Evolutionary conservation across 2,113 vertebrate genomes (phyloP), one percentile per base, ranked within the genome.

Genomic region (Burhinus oedicnemus): DNA sequence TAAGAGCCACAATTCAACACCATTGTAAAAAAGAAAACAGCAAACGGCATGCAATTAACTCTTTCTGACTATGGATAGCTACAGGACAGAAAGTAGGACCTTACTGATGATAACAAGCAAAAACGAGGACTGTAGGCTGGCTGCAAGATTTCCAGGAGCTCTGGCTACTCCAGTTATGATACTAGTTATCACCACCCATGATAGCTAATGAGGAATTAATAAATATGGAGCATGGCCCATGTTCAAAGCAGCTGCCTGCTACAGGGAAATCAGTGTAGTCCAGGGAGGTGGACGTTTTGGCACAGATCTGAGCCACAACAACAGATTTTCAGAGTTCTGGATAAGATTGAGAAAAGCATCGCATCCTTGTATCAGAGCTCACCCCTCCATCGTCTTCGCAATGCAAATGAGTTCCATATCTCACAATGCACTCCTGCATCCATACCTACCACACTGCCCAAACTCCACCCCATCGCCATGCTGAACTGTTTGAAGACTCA

Each of bases 401-500:
- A 49, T 8, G 1, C n/a, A 90, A 75, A 71, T 1, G 15, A 80
- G 25, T 13, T 62, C 34, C 27, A 4, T 6, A 36, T 9, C 29
- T 51, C 23, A 21, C 25, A 78, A 77, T 2, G 23, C 38, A 61
- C 18, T 44, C 32, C 27, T 66, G 22, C 3, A 6, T 26, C 27
- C 0, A 1, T 20, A 47, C 20, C 34, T 52, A 61, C 45, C 42
- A 45, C 6, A 2, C 22, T 9, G 5, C n/a, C n/a, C 71, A 36
- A 94, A 86, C 22, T 2, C 11, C 32, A 47, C 8, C 9, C 9
- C 0, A 0, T 3, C 6, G 1, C 27, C 49, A 44, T 0, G 0
- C 12, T 7, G 4, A n/a, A 19, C 47, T 45, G 9, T 47, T n/a
- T 45, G 82, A 75, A 90, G n/a, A 49, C 1, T 17, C 29, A 42